phyloP scores from a whole-genome alignment of 2,113 vertebrate species.

The Oryzias celebensis region DNA sequence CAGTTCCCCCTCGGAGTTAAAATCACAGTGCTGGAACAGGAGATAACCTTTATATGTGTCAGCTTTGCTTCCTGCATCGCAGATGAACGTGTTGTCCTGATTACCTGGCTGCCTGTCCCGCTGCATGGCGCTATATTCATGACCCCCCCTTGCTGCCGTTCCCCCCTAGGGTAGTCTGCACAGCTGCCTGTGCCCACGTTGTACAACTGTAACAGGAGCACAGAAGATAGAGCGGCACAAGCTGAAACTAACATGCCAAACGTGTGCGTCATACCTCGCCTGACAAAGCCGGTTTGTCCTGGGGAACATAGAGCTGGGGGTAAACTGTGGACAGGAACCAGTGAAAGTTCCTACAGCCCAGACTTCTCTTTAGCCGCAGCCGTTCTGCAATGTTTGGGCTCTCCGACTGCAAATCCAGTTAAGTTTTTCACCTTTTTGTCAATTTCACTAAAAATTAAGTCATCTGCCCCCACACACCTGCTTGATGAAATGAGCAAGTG shows the following conservation, averaged over 20 bases:
- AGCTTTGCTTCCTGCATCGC: background rate
- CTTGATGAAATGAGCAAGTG: constrained; percentile 80
- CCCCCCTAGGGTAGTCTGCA: constrained; percentile 74
- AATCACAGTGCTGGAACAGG: constrained; percentile 79
- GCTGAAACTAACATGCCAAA: background rate
- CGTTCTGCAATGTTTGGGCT: constrained; percentile 81
- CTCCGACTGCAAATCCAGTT: constrained; percentile 69
- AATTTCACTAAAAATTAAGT: background rate
- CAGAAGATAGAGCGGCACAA: constrained; percentile 6
- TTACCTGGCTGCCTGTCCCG: constrained; percentile 82
- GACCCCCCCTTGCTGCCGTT: constrained; percentile 51
- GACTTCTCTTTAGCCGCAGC: constrained; percentile 77
- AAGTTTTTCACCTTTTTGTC: background rate
- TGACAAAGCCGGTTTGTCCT: constrained; percentile 74
- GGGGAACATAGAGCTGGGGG: constrained; percentile 78
- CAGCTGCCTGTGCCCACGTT: constrained; percentile 83
- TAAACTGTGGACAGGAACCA: constrained; percentile 87
- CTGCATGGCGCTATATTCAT: constrained; percentile 80
- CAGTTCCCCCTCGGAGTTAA: constrained; percentile 79
- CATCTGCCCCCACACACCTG: constrained; percentile 74
- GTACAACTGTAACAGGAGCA: constrained; percentile 80
- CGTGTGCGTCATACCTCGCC: constrained; percentile 78
- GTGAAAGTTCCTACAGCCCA: constrained; percentile 85
- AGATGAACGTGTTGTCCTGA: constrained; percentile 1
- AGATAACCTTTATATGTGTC: background rate